These are phyloP conservation scores for Aplodontia rufa DNA, from an alignment of 2,113 vertebrate genomes.

Conservation along the genomic window DNA sequence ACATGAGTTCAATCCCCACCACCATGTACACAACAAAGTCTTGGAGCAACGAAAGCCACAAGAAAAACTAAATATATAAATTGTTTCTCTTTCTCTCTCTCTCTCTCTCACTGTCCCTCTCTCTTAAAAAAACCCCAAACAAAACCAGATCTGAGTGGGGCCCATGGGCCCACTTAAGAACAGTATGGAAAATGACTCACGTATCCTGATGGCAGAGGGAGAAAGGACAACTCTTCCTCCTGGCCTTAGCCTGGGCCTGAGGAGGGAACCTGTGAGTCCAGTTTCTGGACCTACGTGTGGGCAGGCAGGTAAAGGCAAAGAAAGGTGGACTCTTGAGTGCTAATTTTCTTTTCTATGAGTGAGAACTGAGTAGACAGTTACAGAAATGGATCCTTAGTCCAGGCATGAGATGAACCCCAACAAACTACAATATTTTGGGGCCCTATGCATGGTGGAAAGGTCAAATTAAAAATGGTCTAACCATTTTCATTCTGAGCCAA, in stretches of 20 bases:
- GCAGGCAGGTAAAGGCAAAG: neutral
- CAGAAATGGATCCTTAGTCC: neutral
- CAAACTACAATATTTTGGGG: neutral
- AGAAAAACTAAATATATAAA: too few species aligned
- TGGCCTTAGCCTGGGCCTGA: neutral
- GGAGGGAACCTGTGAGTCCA: neutral
- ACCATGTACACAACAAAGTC: too few species aligned
- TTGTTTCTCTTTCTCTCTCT: too few species aligned
- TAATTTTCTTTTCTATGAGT: neutral
- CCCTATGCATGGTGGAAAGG: neutral
- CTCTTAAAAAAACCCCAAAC: too few species aligned
- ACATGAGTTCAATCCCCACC: too few species aligned
- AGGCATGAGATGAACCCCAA: neutral
- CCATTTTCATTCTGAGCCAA: neutral
- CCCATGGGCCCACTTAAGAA: neutral
- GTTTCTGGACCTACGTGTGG: neutral
- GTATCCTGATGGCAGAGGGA: neutral
- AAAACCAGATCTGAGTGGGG: neutral
- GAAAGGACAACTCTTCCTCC: neutral
- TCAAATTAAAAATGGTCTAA: neutral
- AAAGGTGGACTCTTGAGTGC: neutral
- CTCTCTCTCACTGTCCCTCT: too few species aligned
- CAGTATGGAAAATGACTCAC: rapidly evolving
- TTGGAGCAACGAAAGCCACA: too few species aligned
- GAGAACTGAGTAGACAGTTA: neutral